Evolutionary conservation across 1,140 invertebrate genomes (phyloP), one percentile per base, ranked within the genome.

Genomic region (Drosophila nigrodunni): DNA sequence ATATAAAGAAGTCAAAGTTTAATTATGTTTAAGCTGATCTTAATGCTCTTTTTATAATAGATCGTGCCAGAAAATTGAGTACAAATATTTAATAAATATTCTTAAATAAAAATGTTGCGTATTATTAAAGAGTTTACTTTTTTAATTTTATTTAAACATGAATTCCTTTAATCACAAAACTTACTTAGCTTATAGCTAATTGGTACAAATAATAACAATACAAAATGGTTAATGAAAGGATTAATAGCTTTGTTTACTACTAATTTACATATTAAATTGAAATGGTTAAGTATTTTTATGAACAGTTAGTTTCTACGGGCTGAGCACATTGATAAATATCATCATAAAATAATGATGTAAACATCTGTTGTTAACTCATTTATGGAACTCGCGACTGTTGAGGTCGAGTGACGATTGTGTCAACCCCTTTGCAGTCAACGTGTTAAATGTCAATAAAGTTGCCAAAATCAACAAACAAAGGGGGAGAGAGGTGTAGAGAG

Each of bases 361-460:
- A 82, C 82, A 87, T 87, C 79, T 87, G 82, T 79, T 87, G 72
- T 71, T 76, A 77, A 79, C 76, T 74, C 66, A 85, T 59, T 54
- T 67, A 39, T 65, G 54, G 9, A 44, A 64, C 11, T 7, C 8
- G 25, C 39, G 18, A 58, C 52, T 11, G 50, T 49, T 0, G 8
- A 49, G 60, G 37, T 30, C 25, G 25, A 30, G 25, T 64, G 58
- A 41, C 13, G n/a, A 57, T 25, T 50, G 11, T 41, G 58, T 34
- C 41, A 47, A 59, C 30, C 68, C 73, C 52, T 88, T 88, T 87
- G 6, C 49, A 77, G 60, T 54, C 7, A 73, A 87, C 73, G 83
- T 88, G 83, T 83, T 87, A 87, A 87, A 88, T 77, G 83, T 87
- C 83, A 88, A 88, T 88, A 80, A 82, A 82, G 73, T 88, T 87